A percentile compares a stretch with the other conserved stretches of the same genome.
Conservation (phyloP, 2,888 invertebrate species). For the Erpobdella octoculata region DNA sequence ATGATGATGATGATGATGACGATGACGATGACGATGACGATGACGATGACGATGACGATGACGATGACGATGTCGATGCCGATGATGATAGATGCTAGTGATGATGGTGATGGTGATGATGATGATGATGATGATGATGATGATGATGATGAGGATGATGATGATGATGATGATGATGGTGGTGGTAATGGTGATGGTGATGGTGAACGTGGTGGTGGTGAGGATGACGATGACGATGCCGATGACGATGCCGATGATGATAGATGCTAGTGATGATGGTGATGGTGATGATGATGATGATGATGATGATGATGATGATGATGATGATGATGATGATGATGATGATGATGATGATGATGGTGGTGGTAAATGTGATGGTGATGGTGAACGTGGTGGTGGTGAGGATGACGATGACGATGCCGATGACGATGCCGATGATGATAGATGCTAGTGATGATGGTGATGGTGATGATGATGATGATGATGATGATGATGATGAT, state of each 20-base stretch:
- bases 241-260: neutral
- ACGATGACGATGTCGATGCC: neutral
- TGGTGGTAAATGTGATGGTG: too few species aligned
- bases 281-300: slow-evolving; percentile 28
- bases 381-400: too few species aligned
- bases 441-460: slow-evolving; percentile 21
- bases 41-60: neutral
- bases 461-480: slow-evolving; percentile 11
- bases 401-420: too few species aligned
- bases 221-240: neutral
- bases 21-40: neutral
- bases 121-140: slow-evolving; percentile 28
- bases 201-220: neutral
- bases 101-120: slow-evolving; percentile 27
- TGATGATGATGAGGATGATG: slow-evolving; percentile 29
- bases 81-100: slow-evolving; percentile 19
- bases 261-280: slow-evolving; percentile 18
- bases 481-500: slow-evolving; percentile 3
- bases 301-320: slow-evolving; percentile 29
- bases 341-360: slow-evolving; percentile 26
- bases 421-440: too few species aligned
- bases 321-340: slow-evolving; percentile 29
- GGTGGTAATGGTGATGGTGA: neutral
- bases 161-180: slow-evolving; percentile 28
- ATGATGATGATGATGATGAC: slow-evolving; percentile 7